Evolutionary conservation across 2,113 vertebrate species (phyloP), one percentile per base, ranked within the genome.

Genomic region (Thalassarche chlororhynchos): DNA sequence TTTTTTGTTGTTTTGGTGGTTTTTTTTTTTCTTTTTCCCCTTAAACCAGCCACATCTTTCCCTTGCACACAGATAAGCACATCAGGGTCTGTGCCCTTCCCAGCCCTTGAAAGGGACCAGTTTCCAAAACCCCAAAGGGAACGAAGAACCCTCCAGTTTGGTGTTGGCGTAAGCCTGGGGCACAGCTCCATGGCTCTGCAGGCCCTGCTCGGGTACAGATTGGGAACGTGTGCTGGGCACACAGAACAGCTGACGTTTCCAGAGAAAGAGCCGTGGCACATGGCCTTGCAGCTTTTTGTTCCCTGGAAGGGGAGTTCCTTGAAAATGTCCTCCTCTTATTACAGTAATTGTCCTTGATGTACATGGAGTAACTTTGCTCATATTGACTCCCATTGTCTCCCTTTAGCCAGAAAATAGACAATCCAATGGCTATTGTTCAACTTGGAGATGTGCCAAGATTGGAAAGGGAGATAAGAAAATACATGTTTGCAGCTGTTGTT

Each of bases 401-500:
- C 24, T 54, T 85, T 36, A 83, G 75, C 54, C 64, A 97, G 66
- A 95, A 95, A 93, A 95, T 0, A 90, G 94, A 91, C 74, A 54
- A 70, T 61, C 62, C 38, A 86, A 31, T 8, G 42, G 76, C 96
- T 78, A 88, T 96, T 96, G 96, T 97, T 95, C 68, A 93, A 10
- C 38, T n/a, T 91, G 95, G 84, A 64, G 68, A 44, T 40, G 38
- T 57, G 85, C 93, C 96, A 70, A 55, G 91, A 94, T 36, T 66
- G n/a, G 70, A 86, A 76, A 64, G 24, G 18, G 75, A 88, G 89
- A 96, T 96, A 94, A 89, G 74, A 96, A 83, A 93, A 77, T 62
- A 16, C 25, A 3, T 34, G 42, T 87, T 88, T 90, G 86, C 93
- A 95, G 95, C 93, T 96, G 95, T 51, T 96, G 84, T 94, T 96